These are phyloP conservation scores for Labeo rohita DNA, from an alignment of 2,113 vertebrate genomes.

Conservation along the genomic window DNA sequence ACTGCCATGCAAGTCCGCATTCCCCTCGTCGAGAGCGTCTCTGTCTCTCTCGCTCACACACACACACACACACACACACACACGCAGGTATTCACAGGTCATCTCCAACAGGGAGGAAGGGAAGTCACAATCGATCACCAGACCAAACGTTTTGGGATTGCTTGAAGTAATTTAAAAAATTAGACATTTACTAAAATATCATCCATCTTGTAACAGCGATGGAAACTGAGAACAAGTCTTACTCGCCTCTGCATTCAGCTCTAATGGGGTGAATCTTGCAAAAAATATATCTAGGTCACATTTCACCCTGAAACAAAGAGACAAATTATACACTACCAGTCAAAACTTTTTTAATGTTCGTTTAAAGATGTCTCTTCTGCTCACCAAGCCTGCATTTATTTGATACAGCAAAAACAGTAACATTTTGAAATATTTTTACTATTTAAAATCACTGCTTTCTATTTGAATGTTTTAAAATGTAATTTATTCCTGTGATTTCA, in stretches of 20 bases:
- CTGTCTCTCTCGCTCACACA: neutral
- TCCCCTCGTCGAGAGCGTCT: constrained; percentile 10
- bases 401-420: too few relatives aligned
- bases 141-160: constrained; percentile 21
- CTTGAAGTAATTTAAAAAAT: neutral
- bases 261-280: neutral
- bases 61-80: constrained; percentile 24
- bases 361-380: too few relatives aligned
- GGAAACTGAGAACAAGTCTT: neutral
- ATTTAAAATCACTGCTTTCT: too few relatives aligned
- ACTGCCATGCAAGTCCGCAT: constrained; percentile 35
- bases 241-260: neutral
- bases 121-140: constrained; percentile 31
- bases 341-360: too few relatives aligned
- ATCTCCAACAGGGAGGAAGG: constrained; percentile 17
- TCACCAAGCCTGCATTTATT: too few relatives aligned
- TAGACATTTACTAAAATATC: constrained; percentile 2
- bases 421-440: too few relatives aligned
- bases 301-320: neutral
- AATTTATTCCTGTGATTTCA: too few relatives aligned
- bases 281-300: neutral
- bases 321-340: neutral
- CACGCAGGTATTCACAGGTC: constrained; percentile 33
- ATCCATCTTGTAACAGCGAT: neutral
- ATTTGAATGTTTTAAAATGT: too few relatives aligned